Conservation (phyloP, 2,888 invertebrate species). For the Argyresthia goedartella region DNA sequence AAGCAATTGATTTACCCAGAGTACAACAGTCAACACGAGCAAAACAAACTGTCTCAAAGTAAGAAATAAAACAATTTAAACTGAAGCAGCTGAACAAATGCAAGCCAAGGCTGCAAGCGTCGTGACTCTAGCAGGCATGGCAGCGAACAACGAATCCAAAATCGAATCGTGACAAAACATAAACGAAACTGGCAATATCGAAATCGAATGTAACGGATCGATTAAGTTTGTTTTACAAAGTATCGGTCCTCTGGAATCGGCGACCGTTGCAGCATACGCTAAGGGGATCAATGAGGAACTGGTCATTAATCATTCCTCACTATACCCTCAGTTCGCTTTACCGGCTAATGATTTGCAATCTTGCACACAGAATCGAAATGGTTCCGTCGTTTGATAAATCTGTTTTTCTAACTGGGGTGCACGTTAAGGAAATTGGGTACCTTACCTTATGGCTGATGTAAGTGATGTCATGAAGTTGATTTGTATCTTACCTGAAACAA, state of each 20-base stretch:
- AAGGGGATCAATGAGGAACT: constrained; percentile 8
- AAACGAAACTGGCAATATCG: not conserved
- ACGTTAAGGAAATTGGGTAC: too few relatives aligned
- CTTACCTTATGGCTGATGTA: too few relatives aligned
- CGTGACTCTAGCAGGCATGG: constrained; percentile 1
- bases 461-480: too few relatives aligned
- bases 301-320: constrained; percentile 30
- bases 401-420: not conserved
- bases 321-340: constrained; percentile 15
- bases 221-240: not conserved
- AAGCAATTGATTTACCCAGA: too few relatives aligned
- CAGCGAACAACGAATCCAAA: not conserved
- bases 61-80: too few relatives aligned
- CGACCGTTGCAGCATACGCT: not conserved
- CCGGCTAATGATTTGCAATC: not conserved
- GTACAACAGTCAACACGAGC: too few relatives aligned
- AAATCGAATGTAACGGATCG: not conserved
- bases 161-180: not conserved
- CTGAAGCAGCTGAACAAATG: constrained; percentile 41
- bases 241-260: not conserved
- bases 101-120: constrained; percentile 26
- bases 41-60: too few relatives aligned
- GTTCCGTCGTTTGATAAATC: constrained; percentile 3
- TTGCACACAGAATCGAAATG: not conserved
- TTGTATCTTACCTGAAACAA: too few relatives aligned